Conservation (phyloP, 1,140 invertebrate genomes). For the Drosophila pruinosa region DNA sequence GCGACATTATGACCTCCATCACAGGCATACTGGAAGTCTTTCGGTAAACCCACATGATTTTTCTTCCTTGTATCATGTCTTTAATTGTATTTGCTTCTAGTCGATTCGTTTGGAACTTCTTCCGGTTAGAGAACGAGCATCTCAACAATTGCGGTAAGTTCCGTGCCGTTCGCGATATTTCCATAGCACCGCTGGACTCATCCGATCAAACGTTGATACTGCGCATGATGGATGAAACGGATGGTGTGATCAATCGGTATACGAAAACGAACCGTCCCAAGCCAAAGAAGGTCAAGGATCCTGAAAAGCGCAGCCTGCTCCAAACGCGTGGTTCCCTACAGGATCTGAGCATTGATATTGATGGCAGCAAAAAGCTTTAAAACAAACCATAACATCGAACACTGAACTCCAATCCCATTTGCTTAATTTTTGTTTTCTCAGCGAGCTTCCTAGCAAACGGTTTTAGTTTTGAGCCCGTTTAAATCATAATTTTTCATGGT, state of each 20-base stretch:
- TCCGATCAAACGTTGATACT: slow-evolving; percentile 95
- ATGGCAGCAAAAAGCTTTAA: slow-evolving; percentile 79
- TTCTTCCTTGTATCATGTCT: not conserved
- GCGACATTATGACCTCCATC: slow-evolving; percentile 94
- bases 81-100: slow-evolving; percentile 83
- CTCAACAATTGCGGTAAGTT: slow-evolving; percentile 99
- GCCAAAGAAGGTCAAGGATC: slow-evolving; percentile 84
- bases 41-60: slow-evolving; percentile 85
- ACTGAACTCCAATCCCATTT: slow-evolving; percentile 7
- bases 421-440: slow-evolving; percentile 23
- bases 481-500: slow-evolving; percentile 19
- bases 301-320: slow-evolving; percentile 84
- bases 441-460: slow-evolving; percentile 7
- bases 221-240: slow-evolving; percentile 97
- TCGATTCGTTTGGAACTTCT: slow-evolving; percentile 99
- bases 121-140: slow-evolving; percentile 99
- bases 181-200: slow-evolving; percentile 97
- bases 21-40: slow-evolving; percentile 97
- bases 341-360: slow-evolving; percentile 83
- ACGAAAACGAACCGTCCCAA: slow-evolving; percentile 84
- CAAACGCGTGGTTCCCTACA: slow-evolving; percentile 83
- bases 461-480: slow-evolving; percentile 5
- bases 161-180: slow-evolving; percentile 98
- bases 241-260: slow-evolving; percentile 92
- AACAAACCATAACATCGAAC: not conserved